Evolutionary conservation across 2,888 invertebrate genomes (phyloP).

Genomic region (Epirrita christyi): DNA sequence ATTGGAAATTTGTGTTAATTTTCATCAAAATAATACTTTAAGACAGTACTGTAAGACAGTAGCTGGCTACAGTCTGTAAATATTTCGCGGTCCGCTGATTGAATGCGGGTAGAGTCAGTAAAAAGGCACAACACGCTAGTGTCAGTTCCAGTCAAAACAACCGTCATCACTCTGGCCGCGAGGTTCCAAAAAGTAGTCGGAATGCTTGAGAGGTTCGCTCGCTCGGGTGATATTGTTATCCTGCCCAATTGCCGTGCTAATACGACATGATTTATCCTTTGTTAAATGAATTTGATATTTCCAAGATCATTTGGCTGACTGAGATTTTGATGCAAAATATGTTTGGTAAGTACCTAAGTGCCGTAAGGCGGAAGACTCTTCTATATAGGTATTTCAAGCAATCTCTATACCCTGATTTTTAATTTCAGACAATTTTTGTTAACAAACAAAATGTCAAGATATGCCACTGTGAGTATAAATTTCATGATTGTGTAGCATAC

Average conservation of each 20-base stretch:
- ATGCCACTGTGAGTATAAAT: too few relatives aligned
- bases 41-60: not conserved
- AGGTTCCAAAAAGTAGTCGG: slow-evolving; percentile 44
- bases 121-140: slow-evolving; percentile 59
- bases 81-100: slow-evolving; percentile 48
- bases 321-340: too few relatives aligned
- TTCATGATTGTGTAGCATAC: too few relatives aligned
- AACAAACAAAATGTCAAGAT: too few relatives aligned
- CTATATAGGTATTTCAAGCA: too few relatives aligned
- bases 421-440: too few relatives aligned
- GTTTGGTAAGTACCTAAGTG: too few relatives aligned
- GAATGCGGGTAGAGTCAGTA: slow-evolving; percentile 34
- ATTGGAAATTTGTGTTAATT: not conserved
- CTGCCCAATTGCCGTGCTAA: slow-evolving; percentile 63
- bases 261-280: slow-evolving; percentile 58
- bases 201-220: slow-evolving; percentile 41
- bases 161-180: slow-evolving; percentile 71
- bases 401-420: too few relatives aligned
- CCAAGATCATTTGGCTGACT: too few relatives aligned
- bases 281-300: too few relatives aligned
- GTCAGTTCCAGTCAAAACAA: slow-evolving; percentile 80
- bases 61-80: slow-evolving; percentile 28
- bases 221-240: slow-evolving; percentile 56
- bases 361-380: too few relatives aligned
- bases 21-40: not conserved